Base-by-base conservation (phyloP, 1,140 invertebrate species). In the Eumaeus atala region DNA sequence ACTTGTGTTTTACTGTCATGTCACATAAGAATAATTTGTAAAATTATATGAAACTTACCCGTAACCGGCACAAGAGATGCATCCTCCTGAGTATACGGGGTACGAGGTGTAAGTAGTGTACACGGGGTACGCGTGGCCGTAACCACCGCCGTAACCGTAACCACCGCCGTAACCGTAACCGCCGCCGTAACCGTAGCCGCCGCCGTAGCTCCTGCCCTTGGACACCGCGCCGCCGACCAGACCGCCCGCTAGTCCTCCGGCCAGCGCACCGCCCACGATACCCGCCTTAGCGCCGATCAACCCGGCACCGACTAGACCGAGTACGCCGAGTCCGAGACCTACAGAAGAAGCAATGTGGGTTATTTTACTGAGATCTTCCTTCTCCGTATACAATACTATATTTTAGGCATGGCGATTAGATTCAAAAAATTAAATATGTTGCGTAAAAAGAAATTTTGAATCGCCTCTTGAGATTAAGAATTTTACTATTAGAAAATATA, bases 231-330 rank as follows among this genome's bases (percentile, higher is more conserved):
- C 63, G 50, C 68, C 60, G 35, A 60, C 62, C 17, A 57, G 54
- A 6, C 65, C 55, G 28, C 67, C 70, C 9, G 75, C 77, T 53
- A 71, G 69, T 6, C 58, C 51, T 11, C 73, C 67, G 0, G 70
- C 75, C n/a, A 84, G 51, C 3, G 76, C 81, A 1, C 79, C 82
- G 0, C 79, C 79, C n/a, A 81, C 51, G 33, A 81, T 59, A 9
- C 82, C 82, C 48, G 67, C 77, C 44, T 78, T 79, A 55, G 74
- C 77, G 2, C 82, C 82, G 21, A 81, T 53, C 8, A 75, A 44
- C 38, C 74, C 77, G 28, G 78, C 76, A 1, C 75, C 77, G 3
- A 79, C 50, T n/a, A 62, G 61, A 9, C 70, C 66, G 11, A 73
- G 58, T 5, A 60, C 62, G 38, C 74, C 76, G 21, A 60, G 68